Evolutionary conservation across 2,113 vertebrate species (phyloP).

Genomic region (Ursus arctos): DNA sequence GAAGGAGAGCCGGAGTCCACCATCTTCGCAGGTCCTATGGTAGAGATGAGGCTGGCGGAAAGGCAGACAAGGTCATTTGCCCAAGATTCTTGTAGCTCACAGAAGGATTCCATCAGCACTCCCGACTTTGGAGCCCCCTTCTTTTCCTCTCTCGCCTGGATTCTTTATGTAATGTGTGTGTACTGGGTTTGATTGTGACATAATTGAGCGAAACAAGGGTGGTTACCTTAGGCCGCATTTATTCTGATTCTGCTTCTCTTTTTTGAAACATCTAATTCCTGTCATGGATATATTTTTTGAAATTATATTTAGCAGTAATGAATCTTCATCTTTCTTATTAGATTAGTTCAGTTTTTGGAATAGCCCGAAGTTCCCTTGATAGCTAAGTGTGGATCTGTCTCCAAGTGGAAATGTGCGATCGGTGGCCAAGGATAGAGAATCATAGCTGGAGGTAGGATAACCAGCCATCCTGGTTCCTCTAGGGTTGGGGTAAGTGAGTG

Average conservation of each 20-base stretch:
- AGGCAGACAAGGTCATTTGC: neutral
- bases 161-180: neutral
- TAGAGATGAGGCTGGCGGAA: neutral
- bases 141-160: neutral
- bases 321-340: neutral
- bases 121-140: neutral
- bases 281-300: neutral
- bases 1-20: neutral
- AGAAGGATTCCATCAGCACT: neutral
- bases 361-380: neutral
- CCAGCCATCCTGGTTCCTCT: accelerated
- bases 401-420: neutral
- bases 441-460: neutral
- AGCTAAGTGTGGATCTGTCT: neutral
- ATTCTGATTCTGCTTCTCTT: neutral
- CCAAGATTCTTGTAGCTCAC: neutral
- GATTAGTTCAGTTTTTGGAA: neutral
- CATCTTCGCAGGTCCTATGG: accelerated
- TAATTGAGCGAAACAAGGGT: neutral
- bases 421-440: neutral
- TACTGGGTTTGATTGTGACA: neutral
- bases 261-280: neutral
- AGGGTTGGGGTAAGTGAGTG: accelerated
- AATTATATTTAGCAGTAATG: neutral
- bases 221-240: neutral